Percentiles rank a stretch among this genome's conserved stretches.
phyloP scores from a whole-genome alignment of 2,888 invertebrate species.

The Drosophila borborema region DNA sequence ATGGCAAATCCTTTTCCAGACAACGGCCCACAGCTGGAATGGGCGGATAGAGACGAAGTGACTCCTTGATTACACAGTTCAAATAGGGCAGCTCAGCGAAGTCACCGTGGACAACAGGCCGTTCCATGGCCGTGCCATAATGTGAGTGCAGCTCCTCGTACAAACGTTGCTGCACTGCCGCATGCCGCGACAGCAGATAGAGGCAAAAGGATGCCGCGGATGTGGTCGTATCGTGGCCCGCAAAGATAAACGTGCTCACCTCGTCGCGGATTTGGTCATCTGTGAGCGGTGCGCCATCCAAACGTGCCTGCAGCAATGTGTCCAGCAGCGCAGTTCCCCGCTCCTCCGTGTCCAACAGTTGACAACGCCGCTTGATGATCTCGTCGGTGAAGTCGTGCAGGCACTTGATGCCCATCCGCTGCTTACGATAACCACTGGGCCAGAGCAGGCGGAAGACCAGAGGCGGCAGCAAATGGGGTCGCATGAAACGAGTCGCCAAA shows the following conservation, averaged over 20 bases:
- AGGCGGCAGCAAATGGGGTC: constrained; percentile 64
- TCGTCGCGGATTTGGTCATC: constrained; percentile 88
- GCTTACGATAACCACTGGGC: constrained; percentile 76
- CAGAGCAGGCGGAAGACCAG: constrained; percentile 61
- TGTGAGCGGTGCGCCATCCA: constrained; percentile 86
- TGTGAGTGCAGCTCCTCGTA: constrained; percentile 75
- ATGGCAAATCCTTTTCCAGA: constrained; percentile 86
- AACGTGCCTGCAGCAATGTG: constrained; percentile 87
- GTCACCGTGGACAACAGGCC: constrained; percentile 65
- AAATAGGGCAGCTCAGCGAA: constrained; percentile 83
- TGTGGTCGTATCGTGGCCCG: constrained; percentile 85
- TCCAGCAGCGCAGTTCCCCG: constrained; percentile 87
- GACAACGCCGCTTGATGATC: constrained; percentile 85
- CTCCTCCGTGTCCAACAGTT: constrained; percentile 30
- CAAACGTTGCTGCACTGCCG: constrained; percentile 74
- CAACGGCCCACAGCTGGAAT: constrained; percentile 88
- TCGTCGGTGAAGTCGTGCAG: constrained; percentile 86
- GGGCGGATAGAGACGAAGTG: constrained; percentile 88
- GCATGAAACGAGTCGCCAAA: constrained; percentile 74
- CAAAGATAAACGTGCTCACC: constrained; percentile 91
- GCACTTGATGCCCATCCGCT: constrained; percentile 84
- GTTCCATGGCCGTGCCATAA: constrained; percentile 67
- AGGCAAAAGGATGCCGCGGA: constrained; percentile 82
- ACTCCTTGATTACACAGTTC: constrained; percentile 89
- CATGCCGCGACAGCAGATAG: constrained; percentile 80